Evolutionary conservation across 2,888 invertebrate genomes (phyloP).

Genomic region (Rugalucina vietnamica): DNA sequence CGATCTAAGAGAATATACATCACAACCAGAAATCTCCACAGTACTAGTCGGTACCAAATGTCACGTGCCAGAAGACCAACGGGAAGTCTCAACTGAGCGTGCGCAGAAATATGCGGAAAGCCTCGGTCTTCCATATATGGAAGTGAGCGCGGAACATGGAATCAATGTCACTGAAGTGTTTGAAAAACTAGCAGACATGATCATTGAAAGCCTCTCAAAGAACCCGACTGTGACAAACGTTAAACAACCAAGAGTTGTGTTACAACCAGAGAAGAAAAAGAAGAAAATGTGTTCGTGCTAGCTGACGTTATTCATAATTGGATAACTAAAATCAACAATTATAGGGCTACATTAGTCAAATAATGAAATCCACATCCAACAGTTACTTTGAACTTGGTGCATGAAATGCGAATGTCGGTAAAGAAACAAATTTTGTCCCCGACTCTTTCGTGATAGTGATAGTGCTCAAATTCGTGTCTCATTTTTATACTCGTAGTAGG

Average conservation of each 20-base stretch:
- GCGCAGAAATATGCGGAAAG: conserved; percentile 70
- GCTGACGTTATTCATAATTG: too few relatives aligned
- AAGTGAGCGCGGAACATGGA: conserved; percentile 67
- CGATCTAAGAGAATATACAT: conserved; percentile 67
- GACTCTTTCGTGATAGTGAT: too few relatives aligned
- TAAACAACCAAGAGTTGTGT: not conserved
- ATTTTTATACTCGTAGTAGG: too few relatives aligned
- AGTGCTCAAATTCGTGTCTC: too few relatives aligned
- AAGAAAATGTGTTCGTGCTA: conserved; percentile 11
- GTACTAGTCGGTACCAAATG: conserved; percentile 72
- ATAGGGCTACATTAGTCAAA: too few relatives aligned
- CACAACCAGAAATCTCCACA: conserved; percentile 64
- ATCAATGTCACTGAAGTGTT: conserved; percentile 68
- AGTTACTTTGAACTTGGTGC: too few relatives aligned
- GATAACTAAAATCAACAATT: too few relatives aligned
- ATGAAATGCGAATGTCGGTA: too few relatives aligned
- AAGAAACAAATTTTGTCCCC: too few relatives aligned
- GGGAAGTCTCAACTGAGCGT: conserved; percentile 66
- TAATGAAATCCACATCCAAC: too few relatives aligned
- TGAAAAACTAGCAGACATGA: conserved; percentile 67
- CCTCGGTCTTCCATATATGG: conserved; percentile 71
- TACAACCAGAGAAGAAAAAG: not conserved
- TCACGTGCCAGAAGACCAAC: conserved; percentile 56
- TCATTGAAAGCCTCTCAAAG: conserved; percentile 56
- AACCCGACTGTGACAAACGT: conserved; percentile 20